Evolutionary conservation across 2,888 invertebrate genomes (phyloP).

Genomic region (Parnassius orleans): DNA sequence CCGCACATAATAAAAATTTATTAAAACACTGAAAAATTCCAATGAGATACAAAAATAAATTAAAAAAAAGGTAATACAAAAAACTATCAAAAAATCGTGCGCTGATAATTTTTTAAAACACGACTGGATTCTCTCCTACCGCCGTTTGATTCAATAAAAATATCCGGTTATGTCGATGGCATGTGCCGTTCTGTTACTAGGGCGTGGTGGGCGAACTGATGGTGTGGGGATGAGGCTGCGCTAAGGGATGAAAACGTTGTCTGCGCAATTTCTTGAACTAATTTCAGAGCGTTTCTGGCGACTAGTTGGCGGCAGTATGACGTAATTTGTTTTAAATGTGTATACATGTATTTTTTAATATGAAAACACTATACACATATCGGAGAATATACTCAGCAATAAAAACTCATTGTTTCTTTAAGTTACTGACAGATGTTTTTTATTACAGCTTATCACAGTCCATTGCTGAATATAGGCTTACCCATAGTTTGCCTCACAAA

Average conservation of each 20-base stretch:
- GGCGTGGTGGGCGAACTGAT: conserved; percentile 36
- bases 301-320: conserved; percentile 46
- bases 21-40: background rate
- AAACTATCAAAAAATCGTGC: background rate
- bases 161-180: conserved; percentile 20
- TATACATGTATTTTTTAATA: background rate
- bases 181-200: conserved; percentile 37
- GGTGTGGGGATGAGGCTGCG: conserved; percentile 44
- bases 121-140: conserved; percentile 12
- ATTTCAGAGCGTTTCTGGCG: conserved; percentile 43
- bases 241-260: conserved; percentile 29
- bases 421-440: background rate
- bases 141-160: conserved; percentile 23
- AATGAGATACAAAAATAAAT: background rate
- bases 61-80: background rate
- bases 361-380: background rate
- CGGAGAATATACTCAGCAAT: background rate
- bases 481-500: no score
- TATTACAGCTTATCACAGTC: no score
- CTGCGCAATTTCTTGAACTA: conserved; percentile 48
- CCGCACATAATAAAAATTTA: background rate
- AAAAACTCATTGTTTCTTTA: background rate
- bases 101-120: conserved; percentile 8
- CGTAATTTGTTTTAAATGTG: conserved; percentile 34
- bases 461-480: no score